Conservation (phyloP, 2,888 invertebrate species). For the Folsomia manolachei region DNA sequence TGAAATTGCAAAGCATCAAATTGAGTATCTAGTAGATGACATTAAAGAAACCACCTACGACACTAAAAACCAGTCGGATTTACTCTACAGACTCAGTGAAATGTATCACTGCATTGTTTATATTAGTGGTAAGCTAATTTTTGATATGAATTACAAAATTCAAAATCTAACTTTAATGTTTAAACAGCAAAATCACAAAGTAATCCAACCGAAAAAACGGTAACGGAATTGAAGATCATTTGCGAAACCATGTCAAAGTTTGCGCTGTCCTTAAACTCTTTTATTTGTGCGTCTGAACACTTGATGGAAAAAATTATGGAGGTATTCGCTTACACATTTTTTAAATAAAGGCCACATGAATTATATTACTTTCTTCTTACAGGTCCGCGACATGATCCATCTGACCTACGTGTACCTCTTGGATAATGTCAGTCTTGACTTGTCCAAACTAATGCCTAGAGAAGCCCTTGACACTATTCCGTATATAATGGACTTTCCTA, state of each 20-base stretch:
- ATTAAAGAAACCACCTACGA: background rate
- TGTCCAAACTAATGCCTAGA: background rate
- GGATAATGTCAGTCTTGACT: background rate
- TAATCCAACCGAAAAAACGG: background rate
- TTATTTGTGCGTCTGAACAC: background rate
- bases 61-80: background rate
- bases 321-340: too few species aligned
- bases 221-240: background rate
- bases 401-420: background rate
- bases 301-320: conserved; percentile 4
- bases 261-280: background rate
- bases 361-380: too few species aligned
- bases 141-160: too few species aligned
- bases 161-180: too few species aligned
- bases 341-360: too few species aligned
- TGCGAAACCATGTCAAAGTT: conserved; percentile 6
- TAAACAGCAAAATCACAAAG: background rate
- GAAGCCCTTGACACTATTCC: background rate
- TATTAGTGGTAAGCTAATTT: background rate
- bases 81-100: background rate
- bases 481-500: background rate
- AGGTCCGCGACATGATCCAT: background rate
- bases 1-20: background rate
- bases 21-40: background rate
- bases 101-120: background rate